These are phyloP conservation scores for Phallusia fumigata DNA, from an alignment of 23 tunicate genomes.

Conservation along the genomic window DNA sequence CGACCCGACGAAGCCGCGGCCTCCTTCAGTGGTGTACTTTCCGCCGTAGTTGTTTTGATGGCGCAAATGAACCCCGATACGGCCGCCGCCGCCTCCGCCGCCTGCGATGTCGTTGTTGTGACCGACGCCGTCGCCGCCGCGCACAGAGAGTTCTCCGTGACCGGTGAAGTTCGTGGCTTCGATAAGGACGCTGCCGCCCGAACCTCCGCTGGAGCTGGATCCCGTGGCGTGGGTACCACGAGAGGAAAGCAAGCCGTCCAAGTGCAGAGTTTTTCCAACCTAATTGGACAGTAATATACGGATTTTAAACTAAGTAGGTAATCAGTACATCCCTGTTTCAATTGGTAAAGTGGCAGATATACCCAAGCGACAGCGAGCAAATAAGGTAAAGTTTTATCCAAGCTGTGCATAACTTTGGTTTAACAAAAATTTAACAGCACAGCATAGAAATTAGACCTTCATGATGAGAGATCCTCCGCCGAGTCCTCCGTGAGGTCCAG, in stretches of 20 bases:
- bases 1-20: background rate
- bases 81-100: constrained; percentile 37
- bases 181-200: constrained; percentile 32
- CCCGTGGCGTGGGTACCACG: constrained; percentile 16
- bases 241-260: constrained; percentile 26
- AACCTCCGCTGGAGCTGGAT: constrained; percentile 21
- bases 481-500: constrained; percentile 13
- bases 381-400: too few relatives aligned
- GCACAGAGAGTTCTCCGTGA: constrained; percentile 20
- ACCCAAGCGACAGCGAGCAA: too few relatives aligned
- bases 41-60: constrained; percentile 40
- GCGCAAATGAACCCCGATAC: constrained; percentile 18
- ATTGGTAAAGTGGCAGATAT: too few relatives aligned
- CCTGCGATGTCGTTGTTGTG: background rate
- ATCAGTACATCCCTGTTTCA: too few relatives aligned
- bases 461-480: constrained; percentile 28
- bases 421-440: too few relatives aligned
- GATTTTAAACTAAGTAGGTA: too few relatives aligned
- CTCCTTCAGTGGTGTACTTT: constrained; percentile 30
- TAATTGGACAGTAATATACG: background rate
- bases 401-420: too few relatives aligned
- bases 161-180: constrained; percentile 30
- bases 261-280: constrained; percentile 28
- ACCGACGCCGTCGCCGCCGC: constrained; percentile 24
- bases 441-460: too few relatives aligned